Evolutionary conservation across 2,797 vertebrate genomes (phyloP).

Genomic region (Myripristis jacobus): DNA sequence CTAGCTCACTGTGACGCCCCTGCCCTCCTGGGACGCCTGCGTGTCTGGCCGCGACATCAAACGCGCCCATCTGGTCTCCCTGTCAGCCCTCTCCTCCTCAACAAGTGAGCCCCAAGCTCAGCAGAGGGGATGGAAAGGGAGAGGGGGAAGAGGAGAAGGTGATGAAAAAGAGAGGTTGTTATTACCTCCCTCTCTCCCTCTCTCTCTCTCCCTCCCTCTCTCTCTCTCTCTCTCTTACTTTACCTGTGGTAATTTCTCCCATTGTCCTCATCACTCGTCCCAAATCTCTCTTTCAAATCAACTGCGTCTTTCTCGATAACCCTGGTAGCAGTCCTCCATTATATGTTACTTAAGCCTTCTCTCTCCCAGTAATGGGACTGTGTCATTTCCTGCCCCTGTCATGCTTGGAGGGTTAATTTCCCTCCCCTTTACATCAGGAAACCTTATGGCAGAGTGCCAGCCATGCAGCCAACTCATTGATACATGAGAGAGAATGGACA

Average conservation of each 20-base stretch:
- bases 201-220: slow-evolving; percentile 14
- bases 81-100: slow-evolving; percentile 63
- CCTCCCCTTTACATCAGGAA: slow-evolving; percentile 43
- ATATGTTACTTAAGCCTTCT: slow-evolving; percentile 21
- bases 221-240: slow-evolving; percentile 13
- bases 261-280: slow-evolving; percentile 11
- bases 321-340: slow-evolving; percentile 34
- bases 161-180: slow-evolving; percentile 38
- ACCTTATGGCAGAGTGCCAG: slow-evolving; percentile 73
- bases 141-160: slow-evolving; percentile 30
- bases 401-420: slow-evolving; percentile 11
- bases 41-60: slow-evolving; percentile 69
- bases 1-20: slow-evolving; percentile 61
- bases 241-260: slow-evolving; percentile 27
- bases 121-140: slow-evolving; percentile 67
- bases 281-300: slow-evolving; percentile 34
- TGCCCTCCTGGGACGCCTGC: slow-evolving; percentile 64
- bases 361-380: slow-evolving; percentile 34
- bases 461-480: slow-evolving; percentile 73
- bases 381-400: slow-evolving; percentile 30
- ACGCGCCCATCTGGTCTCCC: slow-evolving; percentile 72
- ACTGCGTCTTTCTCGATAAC: slow-evolving; percentile 12
- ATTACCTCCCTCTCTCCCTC: slow-evolving; percentile 12
- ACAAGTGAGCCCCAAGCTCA: slow-evolving; percentile 47
- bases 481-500: slow-evolving; percentile 71